Conservation (phyloP, 1,140 invertebrate genomes). For the Diachasmimorpha longicaudata region DNA sequence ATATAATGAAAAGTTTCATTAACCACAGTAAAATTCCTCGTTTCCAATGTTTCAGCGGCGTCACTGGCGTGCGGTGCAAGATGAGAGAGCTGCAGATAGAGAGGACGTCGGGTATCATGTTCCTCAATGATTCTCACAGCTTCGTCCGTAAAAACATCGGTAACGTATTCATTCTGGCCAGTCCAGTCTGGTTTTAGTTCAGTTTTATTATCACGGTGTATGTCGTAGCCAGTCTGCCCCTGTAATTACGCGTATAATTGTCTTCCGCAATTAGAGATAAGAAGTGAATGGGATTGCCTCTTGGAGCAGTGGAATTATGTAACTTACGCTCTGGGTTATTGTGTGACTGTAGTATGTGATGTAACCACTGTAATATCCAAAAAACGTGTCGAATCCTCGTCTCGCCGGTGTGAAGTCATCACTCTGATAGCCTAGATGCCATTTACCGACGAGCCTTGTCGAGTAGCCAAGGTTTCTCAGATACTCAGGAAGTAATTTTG, state of each 20-base stretch:
- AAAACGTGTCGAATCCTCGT: conserved; percentile 71
- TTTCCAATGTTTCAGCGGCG: conserved; percentile 60
- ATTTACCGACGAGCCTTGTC: conserved; percentile 58
- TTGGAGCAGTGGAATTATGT: not conserved
- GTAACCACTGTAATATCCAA: conserved; percentile 71
- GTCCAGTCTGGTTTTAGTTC: conserved; percentile 39
- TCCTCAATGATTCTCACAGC: conserved; percentile 64
- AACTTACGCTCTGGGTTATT: conserved; percentile 52
- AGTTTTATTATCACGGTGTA: conserved; percentile 56
- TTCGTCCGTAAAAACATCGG: conserved; percentile 66
- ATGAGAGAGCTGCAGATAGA: conserved; percentile 70
- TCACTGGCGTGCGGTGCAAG: conserved; percentile 66
- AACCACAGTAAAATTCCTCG: conserved; percentile 60
- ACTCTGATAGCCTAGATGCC: conserved; percentile 56
- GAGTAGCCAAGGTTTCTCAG: conserved; percentile 53
- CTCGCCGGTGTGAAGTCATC: conserved; percentile 63
- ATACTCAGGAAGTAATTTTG: conserved; percentile 66
- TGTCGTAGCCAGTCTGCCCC: conserved; percentile 60
- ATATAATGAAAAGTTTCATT: conserved; percentile 67
- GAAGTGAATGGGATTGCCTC: not conserved
- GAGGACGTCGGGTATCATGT: conserved; percentile 60
- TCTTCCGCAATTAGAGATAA: no score
- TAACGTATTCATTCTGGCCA: conserved; percentile 66
- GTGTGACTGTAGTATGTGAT: conserved; percentile 66
- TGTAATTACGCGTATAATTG: conserved; percentile 23